Evolutionary conservation across 2,113 vertebrate species (phyloP).

Genomic region (Lanius collurio): DNA sequence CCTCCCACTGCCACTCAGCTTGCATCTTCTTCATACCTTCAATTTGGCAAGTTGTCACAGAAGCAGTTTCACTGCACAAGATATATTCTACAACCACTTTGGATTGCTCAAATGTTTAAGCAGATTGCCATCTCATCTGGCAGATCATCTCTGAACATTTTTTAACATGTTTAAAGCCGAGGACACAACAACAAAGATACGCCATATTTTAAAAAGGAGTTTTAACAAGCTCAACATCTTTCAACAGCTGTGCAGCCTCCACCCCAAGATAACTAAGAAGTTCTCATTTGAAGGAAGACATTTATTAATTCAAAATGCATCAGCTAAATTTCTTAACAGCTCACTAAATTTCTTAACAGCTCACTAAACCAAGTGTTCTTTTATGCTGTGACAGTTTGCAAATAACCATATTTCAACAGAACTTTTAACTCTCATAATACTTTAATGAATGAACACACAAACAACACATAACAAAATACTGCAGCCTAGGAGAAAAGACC

Average conservation of each 20-base stretch:
- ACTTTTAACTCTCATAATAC: background rate
- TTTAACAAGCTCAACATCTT: conserved; percentile 1
- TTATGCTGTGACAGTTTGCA: background rate
- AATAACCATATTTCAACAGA: background rate
- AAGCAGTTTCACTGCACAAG: background rate
- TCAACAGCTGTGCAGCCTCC: background rate
- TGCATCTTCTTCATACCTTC: conserved; percentile 17
- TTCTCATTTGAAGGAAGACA: background rate
- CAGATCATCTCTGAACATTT: background rate
- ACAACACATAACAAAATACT: background rate
- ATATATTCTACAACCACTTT: background rate
- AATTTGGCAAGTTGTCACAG: background rate
- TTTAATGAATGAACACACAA: background rate
- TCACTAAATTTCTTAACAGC: background rate
- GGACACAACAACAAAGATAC: background rate
- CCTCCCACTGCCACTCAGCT: background rate
- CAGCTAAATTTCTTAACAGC: background rate
- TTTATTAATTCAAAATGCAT: background rate
- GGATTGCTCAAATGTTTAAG: background rate
- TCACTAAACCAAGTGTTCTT: background rate
- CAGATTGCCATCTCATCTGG: conserved; percentile 11
- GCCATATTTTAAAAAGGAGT: background rate
- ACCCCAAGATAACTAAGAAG: background rate
- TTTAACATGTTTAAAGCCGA: background rate
- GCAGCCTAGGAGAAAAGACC: background rate